A percentile compares a stretch with the other conserved stretches of the same genome.
These are phyloP conservation scores for Chaetodon auriga DNA, from an alignment of 2,113 vertebrate species.

Conservation along the genomic window DNA sequence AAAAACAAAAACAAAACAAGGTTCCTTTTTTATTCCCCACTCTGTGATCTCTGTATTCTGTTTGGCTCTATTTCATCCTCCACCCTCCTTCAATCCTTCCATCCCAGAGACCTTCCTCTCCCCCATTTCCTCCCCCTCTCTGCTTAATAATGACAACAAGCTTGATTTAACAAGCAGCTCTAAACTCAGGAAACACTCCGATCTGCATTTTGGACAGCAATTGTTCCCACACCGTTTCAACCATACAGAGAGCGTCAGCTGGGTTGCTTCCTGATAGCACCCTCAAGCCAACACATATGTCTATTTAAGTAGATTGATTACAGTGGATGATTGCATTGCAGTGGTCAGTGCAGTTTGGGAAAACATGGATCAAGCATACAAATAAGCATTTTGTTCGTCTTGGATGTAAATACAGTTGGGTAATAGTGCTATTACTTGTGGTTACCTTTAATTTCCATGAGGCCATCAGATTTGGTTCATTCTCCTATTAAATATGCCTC, in stretches of 20 bases:
- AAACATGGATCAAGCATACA: constrained; percentile 9
- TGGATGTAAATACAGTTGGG: constrained; percentile 14
- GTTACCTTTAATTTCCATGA: constrained; percentile 53
- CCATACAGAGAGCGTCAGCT: background rate
- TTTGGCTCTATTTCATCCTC: too few relatives aligned
- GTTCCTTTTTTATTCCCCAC: background rate
- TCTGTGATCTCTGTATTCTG: background rate
- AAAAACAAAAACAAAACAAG: background rate
- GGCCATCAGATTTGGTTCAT: constrained; percentile 32
- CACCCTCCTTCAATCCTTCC: background rate
- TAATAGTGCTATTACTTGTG: constrained; percentile 45
- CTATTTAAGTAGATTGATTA: constrained; percentile 38
- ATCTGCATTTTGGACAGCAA: constrained; percentile 26
- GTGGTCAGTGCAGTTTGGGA: background rate
- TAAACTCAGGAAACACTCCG: constrained; percentile 53
- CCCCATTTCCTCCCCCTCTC: background rate
- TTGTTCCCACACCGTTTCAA: constrained; percentile 50
- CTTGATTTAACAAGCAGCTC: constrained; percentile 9
- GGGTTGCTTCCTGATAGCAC: constrained; percentile 28
- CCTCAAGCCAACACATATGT: constrained; percentile 10
- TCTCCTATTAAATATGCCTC: constrained; percentile 33
- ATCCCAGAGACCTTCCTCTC: background rate
- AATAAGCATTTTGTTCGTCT: constrained; percentile 14
- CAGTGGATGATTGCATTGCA: constrained; percentile 4
- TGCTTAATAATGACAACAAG: constrained; percentile 59